phyloP scores from a whole-genome alignment of 2,888 invertebrate genomes.

The Molorchus minor region DNA sequence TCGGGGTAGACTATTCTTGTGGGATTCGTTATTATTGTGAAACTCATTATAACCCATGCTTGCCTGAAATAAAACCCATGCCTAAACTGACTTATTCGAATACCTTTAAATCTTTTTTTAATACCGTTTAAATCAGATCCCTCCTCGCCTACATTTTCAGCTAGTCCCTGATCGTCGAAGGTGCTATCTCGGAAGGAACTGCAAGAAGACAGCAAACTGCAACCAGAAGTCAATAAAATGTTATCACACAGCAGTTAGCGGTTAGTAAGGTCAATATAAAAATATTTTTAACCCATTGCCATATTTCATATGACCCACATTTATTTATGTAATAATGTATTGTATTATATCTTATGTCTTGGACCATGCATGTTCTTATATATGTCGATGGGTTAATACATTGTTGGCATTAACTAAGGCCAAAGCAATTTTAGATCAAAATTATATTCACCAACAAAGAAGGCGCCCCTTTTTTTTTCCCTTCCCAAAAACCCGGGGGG shows the following conservation, averaged over 20 bases:
- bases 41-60: constrained; percentile 35
- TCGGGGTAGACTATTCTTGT: too few species aligned
- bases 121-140: constrained; percentile 66
- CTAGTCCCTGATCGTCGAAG: constrained; percentile 73
- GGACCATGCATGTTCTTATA: too few species aligned
- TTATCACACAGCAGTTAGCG: constrained; percentile 18
- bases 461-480: too few species aligned
- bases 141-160: constrained; percentile 66
- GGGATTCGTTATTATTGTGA: background rate
- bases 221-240: constrained; percentile 51
- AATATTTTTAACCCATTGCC: too few species aligned
- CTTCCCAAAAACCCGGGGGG: too few species aligned
- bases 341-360: too few species aligned
- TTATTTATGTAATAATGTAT: too few species aligned
- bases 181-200: constrained; percentile 88
- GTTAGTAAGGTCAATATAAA: constrained; percentile 21
- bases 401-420: too few species aligned
- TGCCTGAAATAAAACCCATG: constrained; percentile 35
- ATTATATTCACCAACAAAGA: too few species aligned
- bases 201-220: constrained; percentile 81
- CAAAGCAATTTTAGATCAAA: too few species aligned
- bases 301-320: too few species aligned
- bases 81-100: constrained; percentile 37
- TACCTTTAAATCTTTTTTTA: constrained; percentile 60
- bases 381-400: too few species aligned